Conservation (phyloP, 1,140 invertebrate species). For the Schlechtendalia chinensis region DNA sequence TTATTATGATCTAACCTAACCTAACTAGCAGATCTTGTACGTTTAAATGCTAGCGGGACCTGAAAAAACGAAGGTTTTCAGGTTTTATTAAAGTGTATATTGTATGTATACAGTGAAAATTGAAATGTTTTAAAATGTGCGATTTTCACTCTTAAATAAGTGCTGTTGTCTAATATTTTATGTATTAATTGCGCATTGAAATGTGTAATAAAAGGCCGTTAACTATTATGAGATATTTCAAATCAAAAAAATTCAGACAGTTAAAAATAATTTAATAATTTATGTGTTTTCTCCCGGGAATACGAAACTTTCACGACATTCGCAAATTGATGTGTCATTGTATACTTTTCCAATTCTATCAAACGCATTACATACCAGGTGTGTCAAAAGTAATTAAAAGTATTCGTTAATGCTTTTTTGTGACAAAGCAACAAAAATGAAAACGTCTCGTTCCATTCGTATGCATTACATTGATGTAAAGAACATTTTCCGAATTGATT, state of each 20-base stretch:
- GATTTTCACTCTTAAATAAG: too few species aligned
- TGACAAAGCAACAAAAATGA: neutral
- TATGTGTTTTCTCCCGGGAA: conserved; percentile 1
- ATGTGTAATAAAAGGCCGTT: neutral
- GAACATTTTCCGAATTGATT: neutral
- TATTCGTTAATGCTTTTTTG: neutral
- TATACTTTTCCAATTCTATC: conserved; percentile 2
- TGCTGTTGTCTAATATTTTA: too few species aligned
- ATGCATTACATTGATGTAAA: neutral
- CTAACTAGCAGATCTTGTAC: too few species aligned
- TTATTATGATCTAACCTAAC: too few species aligned
- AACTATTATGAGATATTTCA: neutral
- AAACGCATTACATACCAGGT: neutral
- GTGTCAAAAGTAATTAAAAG: conserved; percentile 19
- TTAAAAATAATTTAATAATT: conserved; percentile 4
- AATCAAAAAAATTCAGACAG: neutral
- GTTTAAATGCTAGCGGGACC: too few species aligned
- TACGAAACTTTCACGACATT: conserved; percentile 11
- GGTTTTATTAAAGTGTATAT: neutral
- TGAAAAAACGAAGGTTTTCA: neutral
- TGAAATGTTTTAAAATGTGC: too few species aligned
- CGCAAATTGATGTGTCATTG: conserved; percentile 24
- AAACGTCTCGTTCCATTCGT: neutral
- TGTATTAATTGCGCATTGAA: too few species aligned
- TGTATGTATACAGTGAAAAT: too few species aligned